phyloP scores from a whole-genome alignment of 2,113 vertebrate species.

The Carollia perspicillata region DNA sequence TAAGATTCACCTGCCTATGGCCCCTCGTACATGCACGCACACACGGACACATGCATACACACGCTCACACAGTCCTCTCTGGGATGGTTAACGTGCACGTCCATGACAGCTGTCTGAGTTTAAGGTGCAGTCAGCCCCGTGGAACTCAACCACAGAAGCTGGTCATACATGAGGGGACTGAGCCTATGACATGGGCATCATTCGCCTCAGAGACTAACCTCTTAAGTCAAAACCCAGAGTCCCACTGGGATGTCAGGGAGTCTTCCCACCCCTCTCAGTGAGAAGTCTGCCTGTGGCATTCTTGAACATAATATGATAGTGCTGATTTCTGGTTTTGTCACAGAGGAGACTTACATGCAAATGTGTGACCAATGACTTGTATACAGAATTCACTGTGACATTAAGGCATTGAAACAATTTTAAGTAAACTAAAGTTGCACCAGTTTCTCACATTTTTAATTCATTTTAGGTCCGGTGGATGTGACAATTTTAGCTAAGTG shows the following conservation, averaged over 20 bases:
- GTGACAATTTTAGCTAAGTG: constrained; percentile 94
- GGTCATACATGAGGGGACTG: background rate
- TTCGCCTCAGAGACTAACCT: background rate
- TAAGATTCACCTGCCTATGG: background rate
- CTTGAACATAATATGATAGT: background rate
- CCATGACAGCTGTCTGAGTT: background rate
- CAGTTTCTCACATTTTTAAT: constrained; percentile 11
- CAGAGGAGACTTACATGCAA: background rate
- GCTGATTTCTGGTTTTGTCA: background rate
- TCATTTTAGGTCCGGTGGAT: constrained; percentile 90
- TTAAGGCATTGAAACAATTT: background rate
- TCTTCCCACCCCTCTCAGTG: background rate
- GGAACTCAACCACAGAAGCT: background rate
- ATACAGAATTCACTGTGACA: background rate
- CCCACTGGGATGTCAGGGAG: background rate
- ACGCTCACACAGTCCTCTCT: background rate
- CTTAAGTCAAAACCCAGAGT: background rate
- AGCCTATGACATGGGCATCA: rapidly evolving
- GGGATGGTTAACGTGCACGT: background rate
- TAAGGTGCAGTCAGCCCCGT: background rate
- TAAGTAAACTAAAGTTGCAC: background rate
- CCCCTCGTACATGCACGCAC: too few relatives aligned
- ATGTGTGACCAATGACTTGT: background rate
- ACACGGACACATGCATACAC: background rate
- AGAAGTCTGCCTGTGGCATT: background rate